Evolutionary conservation across 2,113 vertebrate genomes (phyloP).

Genomic region (Malurus alboscapulatus): DNA sequence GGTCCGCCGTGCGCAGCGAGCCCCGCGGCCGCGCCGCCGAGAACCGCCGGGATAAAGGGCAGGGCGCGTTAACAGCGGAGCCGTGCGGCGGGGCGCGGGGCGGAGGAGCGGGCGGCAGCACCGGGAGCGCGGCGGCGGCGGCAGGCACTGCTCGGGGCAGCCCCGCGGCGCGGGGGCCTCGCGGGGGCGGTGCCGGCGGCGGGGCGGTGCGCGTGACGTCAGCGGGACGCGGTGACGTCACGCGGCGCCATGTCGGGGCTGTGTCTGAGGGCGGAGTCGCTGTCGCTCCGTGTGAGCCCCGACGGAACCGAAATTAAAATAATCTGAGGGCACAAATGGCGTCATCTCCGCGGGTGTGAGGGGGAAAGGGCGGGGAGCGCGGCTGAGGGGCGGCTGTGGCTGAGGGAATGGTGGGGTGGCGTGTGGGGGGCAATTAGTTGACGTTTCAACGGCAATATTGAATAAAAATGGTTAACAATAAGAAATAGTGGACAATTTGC

Average conservation of each 20-base stretch:
- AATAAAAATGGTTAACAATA: background rate
- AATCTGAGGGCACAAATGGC: fast-evolving
- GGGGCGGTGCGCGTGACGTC: background rate
- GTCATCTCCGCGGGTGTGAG: background rate
- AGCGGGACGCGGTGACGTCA: background rate
- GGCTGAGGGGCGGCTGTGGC: background rate
- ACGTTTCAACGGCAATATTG: fast-evolving
- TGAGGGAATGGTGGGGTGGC: background rate
- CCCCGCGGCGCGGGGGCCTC: too few relatives aligned
- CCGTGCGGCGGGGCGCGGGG: too few relatives aligned
- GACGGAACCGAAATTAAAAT: too few relatives aligned
- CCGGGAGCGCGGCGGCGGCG: too few relatives aligned
- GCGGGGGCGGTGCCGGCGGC: too few relatives aligned
- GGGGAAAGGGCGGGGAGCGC: background rate
- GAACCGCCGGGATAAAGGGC: too few relatives aligned
- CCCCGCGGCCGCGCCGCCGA: too few relatives aligned
- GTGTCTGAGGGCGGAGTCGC: background rate
- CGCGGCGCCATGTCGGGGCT: background rate
- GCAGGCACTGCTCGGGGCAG: background rate
- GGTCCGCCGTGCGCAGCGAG: too few relatives aligned
- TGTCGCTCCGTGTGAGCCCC: too few relatives aligned
- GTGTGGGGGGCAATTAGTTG: background rate
- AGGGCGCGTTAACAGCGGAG: too few relatives aligned
- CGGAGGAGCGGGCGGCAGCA: too few relatives aligned
- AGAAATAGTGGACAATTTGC: background rate